Conservation (phyloP, 1,140 invertebrate species). For the Dolichoris vasculosae region DNA sequence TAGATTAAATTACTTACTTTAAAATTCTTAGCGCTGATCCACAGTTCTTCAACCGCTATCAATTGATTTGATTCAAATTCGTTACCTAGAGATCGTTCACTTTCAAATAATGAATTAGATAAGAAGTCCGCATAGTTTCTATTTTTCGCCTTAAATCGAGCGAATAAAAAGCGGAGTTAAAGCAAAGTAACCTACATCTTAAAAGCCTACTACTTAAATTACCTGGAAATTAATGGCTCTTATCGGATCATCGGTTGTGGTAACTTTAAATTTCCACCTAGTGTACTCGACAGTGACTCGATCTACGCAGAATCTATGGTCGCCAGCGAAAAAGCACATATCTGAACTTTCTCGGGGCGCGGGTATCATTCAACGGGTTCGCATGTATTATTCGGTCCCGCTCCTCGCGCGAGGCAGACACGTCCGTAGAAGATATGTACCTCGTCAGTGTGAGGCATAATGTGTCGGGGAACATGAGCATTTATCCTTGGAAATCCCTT, state of each 20-base stretch:
- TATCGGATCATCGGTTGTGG: neutral
- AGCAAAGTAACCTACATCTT: too few species aligned
- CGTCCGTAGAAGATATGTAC: conserved; percentile 47
- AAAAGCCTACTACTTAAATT: too few species aligned
- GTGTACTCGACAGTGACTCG: neutral
- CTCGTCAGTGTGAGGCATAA: conserved; percentile 56
- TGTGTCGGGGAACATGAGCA: conserved; percentile 56
- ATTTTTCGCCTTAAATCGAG: too few species aligned
- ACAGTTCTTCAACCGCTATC: neutral
- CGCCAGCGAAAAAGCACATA: neutral
- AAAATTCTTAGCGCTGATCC: neutral
- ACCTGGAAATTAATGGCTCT: neutral
- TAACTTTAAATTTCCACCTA: neutral
- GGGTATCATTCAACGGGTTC: neutral
- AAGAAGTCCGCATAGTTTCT: too few species aligned
- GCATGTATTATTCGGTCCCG: conserved; percentile 31
- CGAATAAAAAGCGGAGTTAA: neutral
- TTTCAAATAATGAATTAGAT: neutral
- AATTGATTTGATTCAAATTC: neutral
- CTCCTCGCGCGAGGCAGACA: conserved; percentile 16
- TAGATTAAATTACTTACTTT: too few species aligned
- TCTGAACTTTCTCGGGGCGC: too few species aligned
- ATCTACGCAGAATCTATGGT: neutral
- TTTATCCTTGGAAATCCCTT: conserved; percentile 55
- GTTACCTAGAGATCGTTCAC: neutral